A percentile compares a stretch with the other conserved stretches of the same genome.
Conservation (phyloP, 2,888 invertebrate genomes). For the Tyria jacobaeae region DNA sequence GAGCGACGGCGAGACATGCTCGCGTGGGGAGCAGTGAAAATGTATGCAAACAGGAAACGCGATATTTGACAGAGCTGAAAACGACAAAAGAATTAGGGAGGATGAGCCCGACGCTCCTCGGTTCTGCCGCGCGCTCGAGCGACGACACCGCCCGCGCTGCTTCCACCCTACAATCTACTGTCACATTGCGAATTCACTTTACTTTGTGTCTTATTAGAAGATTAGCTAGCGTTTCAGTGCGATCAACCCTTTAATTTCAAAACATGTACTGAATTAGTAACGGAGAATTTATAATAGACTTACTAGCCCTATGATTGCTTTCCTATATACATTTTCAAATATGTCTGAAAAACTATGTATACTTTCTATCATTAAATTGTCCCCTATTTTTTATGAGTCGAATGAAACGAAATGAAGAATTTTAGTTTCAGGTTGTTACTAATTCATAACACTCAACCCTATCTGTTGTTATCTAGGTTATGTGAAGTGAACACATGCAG, state of each 20-base stretch:
- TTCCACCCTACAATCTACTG: conserved; percentile 42
- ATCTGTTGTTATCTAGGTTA: conserved; percentile 74
- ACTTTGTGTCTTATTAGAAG: conserved; percentile 73
- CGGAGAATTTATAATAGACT: conserved; percentile 30
- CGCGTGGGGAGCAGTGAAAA: conserved; percentile 71
- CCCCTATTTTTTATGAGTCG: conserved; percentile 27
- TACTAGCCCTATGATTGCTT: conserved; percentile 5
- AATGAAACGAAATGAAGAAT: conserved; percentile 40
- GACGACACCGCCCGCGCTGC: conserved; percentile 52
- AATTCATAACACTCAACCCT: conserved; percentile 70
- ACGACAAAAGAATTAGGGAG: conserved; percentile 84
- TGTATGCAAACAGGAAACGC: conserved; percentile 84
- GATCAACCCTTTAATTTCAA: conserved; percentile 63
- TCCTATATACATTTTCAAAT: conserved; percentile 18
- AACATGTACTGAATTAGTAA: conserved; percentile 36
- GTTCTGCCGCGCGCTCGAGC: conserved; percentile 45
- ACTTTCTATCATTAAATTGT: conserved; percentile 39
- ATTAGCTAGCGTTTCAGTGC: conserved; percentile 70
- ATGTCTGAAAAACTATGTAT: conserved; percentile 28
- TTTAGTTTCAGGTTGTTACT: conserved; percentile 55
- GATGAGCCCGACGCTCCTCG: conserved; percentile 47
- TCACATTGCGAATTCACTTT: conserved; percentile 76
- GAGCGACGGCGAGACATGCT: conserved; percentile 58
- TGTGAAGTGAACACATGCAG: conserved; percentile 80
- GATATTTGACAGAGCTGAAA: conserved; percentile 84